Evolutionary conservation across 1,140 invertebrate genomes (phyloP), one percentile per base, ranked within the genome.

Genomic region (Geopemphigus sp.): DNA sequence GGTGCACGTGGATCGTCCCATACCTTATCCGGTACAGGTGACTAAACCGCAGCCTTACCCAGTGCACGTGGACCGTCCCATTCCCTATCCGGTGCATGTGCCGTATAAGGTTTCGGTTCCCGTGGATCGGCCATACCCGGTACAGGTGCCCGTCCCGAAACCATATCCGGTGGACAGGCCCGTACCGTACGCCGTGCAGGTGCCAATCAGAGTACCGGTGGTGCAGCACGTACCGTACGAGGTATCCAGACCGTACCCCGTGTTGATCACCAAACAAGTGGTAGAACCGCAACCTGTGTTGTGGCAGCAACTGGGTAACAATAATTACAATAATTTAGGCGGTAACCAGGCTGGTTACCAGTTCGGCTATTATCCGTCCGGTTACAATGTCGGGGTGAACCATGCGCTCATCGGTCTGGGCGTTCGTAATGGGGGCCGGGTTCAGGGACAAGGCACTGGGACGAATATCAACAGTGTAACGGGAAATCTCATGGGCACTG

Each of bases 91-190:
- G 5, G 74, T 78, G 1, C 74, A 78, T 17, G 74, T 78, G 11
- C 74, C 74, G 0, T 78, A 78, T 22, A 78, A 63, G 50, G 74
- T 78, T 22, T 26, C 74, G 5, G 74, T 78, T n/a, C 74, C 74
- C 14, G 57, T 78, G 1, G 74, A 78, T 39, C 29, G 74, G 39
- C 74, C 74, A 17, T 78, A 78, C 4, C 74, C 74, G n/a, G 74
- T 78, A 10, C 39, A 78, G 14, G 74, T 78, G 17, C n/a, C 57
- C 1, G 22, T 78, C 1, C 74, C 74, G 6, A 78, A 24, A 12
- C 74, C 74, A 22, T 78, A 78, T n/a, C 74, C 74, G 15, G 74
- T 78, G 0, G 74, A 78, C 57, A 59, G 74, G 26, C 74, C 74
- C 0, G 74, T 78, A 11, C 74, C 74, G n/a, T 78, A 61, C 19